phyloP scores from a whole-genome alignment of 2,888 invertebrate genomes.

The Drosophila fulvimacula region DNA sequence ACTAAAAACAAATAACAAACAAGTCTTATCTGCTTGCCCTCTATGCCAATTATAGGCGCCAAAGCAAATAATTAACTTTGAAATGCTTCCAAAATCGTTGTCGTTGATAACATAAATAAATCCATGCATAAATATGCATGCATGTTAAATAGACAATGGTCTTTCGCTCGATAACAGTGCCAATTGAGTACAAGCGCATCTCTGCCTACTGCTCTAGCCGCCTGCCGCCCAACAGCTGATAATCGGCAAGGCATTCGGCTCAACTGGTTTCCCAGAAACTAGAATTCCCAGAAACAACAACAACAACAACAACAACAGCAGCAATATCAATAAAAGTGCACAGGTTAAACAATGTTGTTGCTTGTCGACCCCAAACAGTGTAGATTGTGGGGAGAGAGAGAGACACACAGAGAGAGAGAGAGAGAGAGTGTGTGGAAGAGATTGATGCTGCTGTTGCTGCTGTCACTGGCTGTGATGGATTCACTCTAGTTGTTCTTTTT shows the following conservation, averaged over 20 bases:
- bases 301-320: constrained; percentile 12
- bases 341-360: constrained; percentile 51
- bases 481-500: constrained; percentile 72
- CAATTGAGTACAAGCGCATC: constrained; percentile 6
- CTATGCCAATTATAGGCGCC: constrained; percentile 8
- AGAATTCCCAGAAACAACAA: constrained; percentile 22
- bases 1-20: neutral
- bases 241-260: constrained; percentile 16
- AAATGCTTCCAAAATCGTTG: constrained; percentile 1
- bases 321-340: constrained; percentile 39
- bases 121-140: neutral
- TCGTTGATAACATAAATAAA: neutral
- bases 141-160: constrained; percentile 1
- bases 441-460: constrained; percentile 33
- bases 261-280: constrained; percentile 17
- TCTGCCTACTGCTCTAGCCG: neutral
- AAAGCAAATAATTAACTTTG: constrained; percentile 12
- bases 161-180: constrained; percentile 17
- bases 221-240: constrained; percentile 28
- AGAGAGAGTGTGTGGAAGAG: constrained; percentile 4
- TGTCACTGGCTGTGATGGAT: constrained; percentile 62
- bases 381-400: constrained; percentile 25
- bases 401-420: constrained; percentile 10
- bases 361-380: constrained; percentile 30
- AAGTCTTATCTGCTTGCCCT: constrained; percentile 14